These are phyloP conservation scores for Callosobruchus maculatus DNA, from an alignment of 2,888 invertebrate genomes.

Conservation along the genomic window DNA sequence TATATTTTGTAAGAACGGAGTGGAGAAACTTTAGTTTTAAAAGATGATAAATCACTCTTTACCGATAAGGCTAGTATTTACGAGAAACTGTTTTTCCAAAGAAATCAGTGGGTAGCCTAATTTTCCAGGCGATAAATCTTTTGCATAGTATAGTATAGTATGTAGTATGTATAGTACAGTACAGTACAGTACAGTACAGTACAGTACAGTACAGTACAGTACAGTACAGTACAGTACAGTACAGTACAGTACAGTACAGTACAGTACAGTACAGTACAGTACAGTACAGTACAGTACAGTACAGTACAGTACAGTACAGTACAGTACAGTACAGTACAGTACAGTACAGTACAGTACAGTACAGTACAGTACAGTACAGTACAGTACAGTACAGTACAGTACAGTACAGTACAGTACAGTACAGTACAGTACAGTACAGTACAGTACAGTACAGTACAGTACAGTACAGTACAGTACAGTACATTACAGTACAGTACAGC, in stretches of 20 bases:
- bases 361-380: slow-evolving; percentile 1
- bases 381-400: slow-evolving; percentile 1
- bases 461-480: slow-evolving; percentile 1
- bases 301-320: not conserved
- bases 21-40: too few relatives aligned
- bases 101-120: too few relatives aligned
- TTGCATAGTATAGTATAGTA: too few relatives aligned
- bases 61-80: too few relatives aligned
- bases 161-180: too few relatives aligned
- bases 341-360: slow-evolving; percentile 3
- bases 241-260: not conserved
- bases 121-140: too few relatives aligned
- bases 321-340: not conserved
- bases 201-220: slow-evolving; percentile 1
- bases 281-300: not conserved
- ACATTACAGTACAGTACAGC: not conserved
- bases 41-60: too few relatives aligned
- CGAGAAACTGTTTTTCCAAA: too few relatives aligned
- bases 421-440: slow-evolving; percentile 3
- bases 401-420: slow-evolving; percentile 1
- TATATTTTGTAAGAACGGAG: too few relatives aligned
- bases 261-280: not conserved
- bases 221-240: not conserved
- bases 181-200: too few relatives aligned
- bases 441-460: not conserved